phyloP scores from a whole-genome alignment of 2,797 vertebrate genomes.

The Protonibea diacanthus region DNA sequence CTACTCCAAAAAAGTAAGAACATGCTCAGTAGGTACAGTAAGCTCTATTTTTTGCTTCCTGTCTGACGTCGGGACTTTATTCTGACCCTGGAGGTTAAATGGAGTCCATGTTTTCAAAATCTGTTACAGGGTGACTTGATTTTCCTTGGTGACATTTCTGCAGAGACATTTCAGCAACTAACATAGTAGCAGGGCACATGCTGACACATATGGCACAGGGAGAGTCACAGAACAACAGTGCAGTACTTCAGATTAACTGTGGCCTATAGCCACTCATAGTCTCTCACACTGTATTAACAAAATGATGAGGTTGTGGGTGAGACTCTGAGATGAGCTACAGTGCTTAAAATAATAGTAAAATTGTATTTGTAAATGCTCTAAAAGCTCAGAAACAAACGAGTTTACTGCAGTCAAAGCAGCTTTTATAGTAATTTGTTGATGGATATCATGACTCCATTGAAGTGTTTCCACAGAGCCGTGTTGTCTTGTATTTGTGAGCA shows the following conservation, averaged over 20 bases:
- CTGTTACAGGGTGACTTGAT: conserved; percentile 14
- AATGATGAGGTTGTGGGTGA: background rate
- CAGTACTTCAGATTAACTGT: background rate
- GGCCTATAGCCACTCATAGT: background rate
- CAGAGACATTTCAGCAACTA: conserved; percentile 18
- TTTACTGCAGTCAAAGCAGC: conserved; percentile 19
- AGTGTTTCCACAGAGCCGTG: conserved; percentile 27
- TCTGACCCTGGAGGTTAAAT: conserved; percentile 28
- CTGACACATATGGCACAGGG: conserved; percentile 11
- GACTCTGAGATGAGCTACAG: conserved; percentile 4
- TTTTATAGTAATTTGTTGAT: conserved; percentile 46
- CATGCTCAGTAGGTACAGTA: conserved; percentile 19
- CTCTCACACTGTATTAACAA: too few species aligned
- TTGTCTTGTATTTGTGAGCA: conserved; percentile 24
- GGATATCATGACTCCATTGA: conserved; percentile 13
- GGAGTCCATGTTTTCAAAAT: conserved; percentile 37
- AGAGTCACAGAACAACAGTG: background rate
- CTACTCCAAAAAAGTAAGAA: conserved; percentile 31
- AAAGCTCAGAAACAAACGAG: background rate
- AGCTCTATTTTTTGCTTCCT: conserved; percentile 15
- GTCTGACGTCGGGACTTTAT: conserved; percentile 14
- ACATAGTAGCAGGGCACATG: background rate
- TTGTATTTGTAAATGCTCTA: background rate
- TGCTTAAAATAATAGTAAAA: background rate
- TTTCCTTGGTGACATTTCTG: conserved; percentile 23